phyloP scores from a whole-genome alignment of 1,140 invertebrate species.

The Chironomus tepperi region DNA sequence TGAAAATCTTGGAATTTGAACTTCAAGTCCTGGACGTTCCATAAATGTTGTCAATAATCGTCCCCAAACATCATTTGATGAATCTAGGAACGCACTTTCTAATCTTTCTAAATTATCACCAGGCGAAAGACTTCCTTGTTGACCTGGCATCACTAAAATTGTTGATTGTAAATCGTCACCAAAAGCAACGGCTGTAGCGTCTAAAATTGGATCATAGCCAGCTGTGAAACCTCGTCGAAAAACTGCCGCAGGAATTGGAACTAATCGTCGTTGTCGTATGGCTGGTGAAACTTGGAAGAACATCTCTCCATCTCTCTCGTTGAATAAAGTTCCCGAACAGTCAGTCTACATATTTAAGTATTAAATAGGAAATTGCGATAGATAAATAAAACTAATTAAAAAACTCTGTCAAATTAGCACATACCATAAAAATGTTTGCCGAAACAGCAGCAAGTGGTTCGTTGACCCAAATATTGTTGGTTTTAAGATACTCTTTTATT shows the following conservation, averaged over 20 bases:
- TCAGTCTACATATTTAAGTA: constrained; percentile 52
- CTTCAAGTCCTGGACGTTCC: constrained; percentile 60
- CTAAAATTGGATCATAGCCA: constrained; percentile 70
- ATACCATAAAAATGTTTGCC: constrained; percentile 67
- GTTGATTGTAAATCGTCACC: constrained; percentile 65
- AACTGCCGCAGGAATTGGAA: constrained; percentile 71
- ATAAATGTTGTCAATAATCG: constrained; percentile 60
- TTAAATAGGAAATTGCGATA: constrained; percentile 25
- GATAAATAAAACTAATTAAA: constrained; percentile 24
- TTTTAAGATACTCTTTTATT: constrained; percentile 64
- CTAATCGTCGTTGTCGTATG: constrained; percentile 62
- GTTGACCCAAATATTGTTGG: constrained; percentile 55
- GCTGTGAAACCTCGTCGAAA: constrained; percentile 66
- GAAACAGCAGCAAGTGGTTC: constrained; percentile 67
- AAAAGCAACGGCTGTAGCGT: constrained; percentile 68
- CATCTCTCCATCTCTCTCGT: constrained; percentile 69
- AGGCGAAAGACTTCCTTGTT: constrained; percentile 61
- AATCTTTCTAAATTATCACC: constrained; percentile 64
- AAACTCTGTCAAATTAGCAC: constrained; percentile 26
- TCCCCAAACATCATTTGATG: constrained; percentile 59
- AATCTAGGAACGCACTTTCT: constrained; percentile 56
- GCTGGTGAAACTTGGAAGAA: constrained; percentile 74
- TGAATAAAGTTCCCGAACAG: constrained; percentile 56
- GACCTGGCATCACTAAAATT: constrained; percentile 69
- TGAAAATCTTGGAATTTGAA: constrained; percentile 73